phyloP scores from a whole-genome alignment of 2,888 invertebrate species.

The Acrocyrtus sp. region DNA sequence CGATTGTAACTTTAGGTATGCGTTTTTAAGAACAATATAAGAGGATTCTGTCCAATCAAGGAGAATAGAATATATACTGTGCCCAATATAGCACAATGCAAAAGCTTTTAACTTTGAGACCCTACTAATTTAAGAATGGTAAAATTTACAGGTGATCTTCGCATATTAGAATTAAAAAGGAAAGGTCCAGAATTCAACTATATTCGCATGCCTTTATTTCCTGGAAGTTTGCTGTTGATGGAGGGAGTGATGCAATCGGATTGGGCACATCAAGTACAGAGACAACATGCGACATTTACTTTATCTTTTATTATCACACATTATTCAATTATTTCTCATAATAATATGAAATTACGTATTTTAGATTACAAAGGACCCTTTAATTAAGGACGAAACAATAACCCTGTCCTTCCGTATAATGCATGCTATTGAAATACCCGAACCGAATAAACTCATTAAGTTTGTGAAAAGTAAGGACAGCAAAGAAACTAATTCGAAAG shows the following conservation, averaged over 20 bases:
- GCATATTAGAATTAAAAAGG: constrained; percentile 58
- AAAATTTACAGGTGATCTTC: constrained; percentile 51
- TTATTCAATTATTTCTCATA: neutral
- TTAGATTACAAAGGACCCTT: constrained; percentile 67
- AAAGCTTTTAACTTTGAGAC: constrained; percentile 10
- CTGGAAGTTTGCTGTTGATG: constrained; percentile 68
- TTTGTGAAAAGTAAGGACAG: constrained; percentile 7
- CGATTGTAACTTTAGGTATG: constrained; percentile 62
- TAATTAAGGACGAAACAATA: constrained; percentile 66
- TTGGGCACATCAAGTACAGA: constrained; percentile 66
- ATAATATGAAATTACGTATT: neutral
- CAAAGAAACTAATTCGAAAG: constrained; percentile 1
- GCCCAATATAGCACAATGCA: neutral
- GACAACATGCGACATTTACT: no score
- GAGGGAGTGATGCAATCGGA: constrained; percentile 68
- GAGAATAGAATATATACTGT: neutral
- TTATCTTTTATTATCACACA: neutral
- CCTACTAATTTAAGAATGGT: constrained; percentile 11
- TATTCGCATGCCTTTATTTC: constrained; percentile 66
- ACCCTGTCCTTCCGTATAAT: constrained; percentile 67
- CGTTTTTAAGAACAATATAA: neutral
- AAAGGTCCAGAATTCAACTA: constrained; percentile 55
- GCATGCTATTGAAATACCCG: constrained; percentile 58
- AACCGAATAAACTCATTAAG: constrained; percentile 13
- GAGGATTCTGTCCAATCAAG: no score